Conservation (phyloP, 2,797 vertebrate genomes). For the Takifugu ocellatus region DNA sequence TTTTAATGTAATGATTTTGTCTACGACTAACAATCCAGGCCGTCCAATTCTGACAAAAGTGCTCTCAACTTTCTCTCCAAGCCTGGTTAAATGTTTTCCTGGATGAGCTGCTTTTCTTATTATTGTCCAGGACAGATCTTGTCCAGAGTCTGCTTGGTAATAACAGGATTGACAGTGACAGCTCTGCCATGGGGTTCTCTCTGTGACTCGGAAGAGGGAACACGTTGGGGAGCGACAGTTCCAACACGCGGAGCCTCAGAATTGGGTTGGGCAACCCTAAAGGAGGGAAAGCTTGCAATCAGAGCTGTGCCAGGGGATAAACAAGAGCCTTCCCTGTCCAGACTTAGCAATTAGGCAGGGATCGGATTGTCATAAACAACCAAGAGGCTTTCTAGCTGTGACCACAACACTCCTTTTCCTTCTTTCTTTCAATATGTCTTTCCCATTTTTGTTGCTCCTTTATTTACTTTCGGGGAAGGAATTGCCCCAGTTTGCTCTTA, state of each 20-base stretch:
- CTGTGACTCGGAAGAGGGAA: constrained; percentile 35
- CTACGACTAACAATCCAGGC: constrained; percentile 12
- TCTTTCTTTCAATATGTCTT: constrained; percentile 30
- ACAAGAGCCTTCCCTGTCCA: constrained; percentile 62
- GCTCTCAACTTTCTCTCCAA: constrained; percentile 27
- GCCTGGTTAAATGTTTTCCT: constrained; percentile 17
- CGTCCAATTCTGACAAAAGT: constrained; percentile 25
- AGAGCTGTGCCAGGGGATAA: constrained; percentile 53
- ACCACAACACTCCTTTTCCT: constrained; percentile 40
- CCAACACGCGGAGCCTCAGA: constrained; percentile 41
- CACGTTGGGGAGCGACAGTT: constrained; percentile 46
- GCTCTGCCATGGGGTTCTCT: constrained; percentile 46
- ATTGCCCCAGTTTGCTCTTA: constrained; percentile 28
- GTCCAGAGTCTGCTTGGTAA: constrained; percentile 31
- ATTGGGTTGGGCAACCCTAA: constrained; percentile 54
- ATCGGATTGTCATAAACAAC: constrained; percentile 58
- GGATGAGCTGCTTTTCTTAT: constrained; percentile 21
- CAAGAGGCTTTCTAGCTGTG: constrained; percentile 30
- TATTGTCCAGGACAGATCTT: constrained; percentile 40
- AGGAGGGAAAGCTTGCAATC: constrained; percentile 71
- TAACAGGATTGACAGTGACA: constrained; percentile 39
- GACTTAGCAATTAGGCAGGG: constrained; percentile 64
- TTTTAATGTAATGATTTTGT: constrained; percentile 7
- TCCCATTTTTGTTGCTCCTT: constrained; percentile 28
- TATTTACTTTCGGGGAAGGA: constrained; percentile 39